These are phyloP conservation scores for Toxotes lorentzi DNA, from an alignment of 2,797 vertebrate genomes.

Conservation along the genomic window DNA sequence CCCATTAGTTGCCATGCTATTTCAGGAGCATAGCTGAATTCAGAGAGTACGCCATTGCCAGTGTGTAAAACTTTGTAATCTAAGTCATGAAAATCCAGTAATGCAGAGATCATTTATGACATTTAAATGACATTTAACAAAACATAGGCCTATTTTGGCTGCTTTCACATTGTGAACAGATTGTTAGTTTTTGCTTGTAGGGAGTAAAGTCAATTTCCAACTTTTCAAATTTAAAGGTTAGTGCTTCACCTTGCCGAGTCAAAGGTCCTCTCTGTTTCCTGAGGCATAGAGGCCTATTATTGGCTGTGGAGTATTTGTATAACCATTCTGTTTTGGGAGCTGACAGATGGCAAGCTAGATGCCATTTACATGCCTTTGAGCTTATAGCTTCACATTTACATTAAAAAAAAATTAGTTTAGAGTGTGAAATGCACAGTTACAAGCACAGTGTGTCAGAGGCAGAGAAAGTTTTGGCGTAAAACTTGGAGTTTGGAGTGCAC, in stretches of 20 bases:
- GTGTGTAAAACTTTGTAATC: slow-evolving; percentile 13
- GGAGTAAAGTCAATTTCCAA: slow-evolving; percentile 17
- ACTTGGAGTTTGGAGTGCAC: background rate
- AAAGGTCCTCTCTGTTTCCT: background rate
- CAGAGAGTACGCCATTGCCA: background rate
- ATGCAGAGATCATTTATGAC: slow-evolving; percentile 36
- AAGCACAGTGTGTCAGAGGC: background rate
- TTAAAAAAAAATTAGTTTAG: slow-evolving; percentile 35
- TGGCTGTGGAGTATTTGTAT: slow-evolving; percentile 20
- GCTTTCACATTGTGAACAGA: slow-evolving; percentile 4
- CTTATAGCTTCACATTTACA: slow-evolving; percentile 49
- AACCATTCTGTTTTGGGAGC: slow-evolving; percentile 27
- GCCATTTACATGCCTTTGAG: background rate
- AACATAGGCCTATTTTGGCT: slow-evolving; percentile 15
- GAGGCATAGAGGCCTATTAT: background rate
- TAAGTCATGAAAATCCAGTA: background rate
- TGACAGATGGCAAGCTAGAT: slow-evolving; percentile 41
- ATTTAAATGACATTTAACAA: slow-evolving; percentile 46
- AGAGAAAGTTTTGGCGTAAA: slow-evolving; percentile 7
- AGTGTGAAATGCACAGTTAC: background rate
- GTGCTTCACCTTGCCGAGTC: background rate
- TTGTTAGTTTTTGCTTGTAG: background rate
- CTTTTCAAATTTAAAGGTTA: slow-evolving; percentile 47
- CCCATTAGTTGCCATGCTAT: background rate
- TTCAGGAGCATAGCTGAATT: background rate